These are phyloP conservation scores for Lophochroa leadbeateri DNA, from an alignment of 2,113 vertebrate species.

Conservation along the genomic window DNA sequence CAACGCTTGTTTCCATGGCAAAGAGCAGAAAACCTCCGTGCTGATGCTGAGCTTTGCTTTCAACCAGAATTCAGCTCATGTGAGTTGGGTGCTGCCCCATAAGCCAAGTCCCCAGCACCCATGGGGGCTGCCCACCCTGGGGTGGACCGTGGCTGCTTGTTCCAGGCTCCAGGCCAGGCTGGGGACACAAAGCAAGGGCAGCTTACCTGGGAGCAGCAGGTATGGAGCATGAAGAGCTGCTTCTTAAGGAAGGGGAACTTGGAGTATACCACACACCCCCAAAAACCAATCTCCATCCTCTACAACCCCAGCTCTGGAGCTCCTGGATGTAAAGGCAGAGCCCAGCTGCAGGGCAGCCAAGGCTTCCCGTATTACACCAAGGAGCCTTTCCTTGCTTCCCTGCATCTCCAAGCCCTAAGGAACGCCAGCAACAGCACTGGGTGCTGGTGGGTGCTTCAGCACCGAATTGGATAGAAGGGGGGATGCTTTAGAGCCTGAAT, in stretches of 20 bases:
- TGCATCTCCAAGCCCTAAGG: rapidly evolving
- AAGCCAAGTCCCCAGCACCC: background rate
- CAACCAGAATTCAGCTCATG: background rate
- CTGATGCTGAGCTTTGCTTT: background rate
- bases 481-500: too few relatives aligned
- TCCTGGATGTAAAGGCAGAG: background rate
- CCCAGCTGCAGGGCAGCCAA: background rate
- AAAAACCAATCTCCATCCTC: background rate
- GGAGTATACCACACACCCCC: background rate
- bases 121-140: background rate
- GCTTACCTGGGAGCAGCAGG: background rate
- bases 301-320: background rate
- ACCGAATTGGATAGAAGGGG: rapidly evolving
- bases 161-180: background rate
- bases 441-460: background rate
- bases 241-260: rapidly evolving
- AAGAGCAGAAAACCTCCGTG: background rate
- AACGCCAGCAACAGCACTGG: background rate
- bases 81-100: background rate
- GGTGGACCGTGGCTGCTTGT: too few relatives aligned
- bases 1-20: constrained; percentile 36
- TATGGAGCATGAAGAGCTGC: background rate
- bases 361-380: background rate
- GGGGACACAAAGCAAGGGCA: background rate
- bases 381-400: background rate